Conservation (phyloP, 2,888 invertebrate genomes). For the Volucella inanis region DNA sequence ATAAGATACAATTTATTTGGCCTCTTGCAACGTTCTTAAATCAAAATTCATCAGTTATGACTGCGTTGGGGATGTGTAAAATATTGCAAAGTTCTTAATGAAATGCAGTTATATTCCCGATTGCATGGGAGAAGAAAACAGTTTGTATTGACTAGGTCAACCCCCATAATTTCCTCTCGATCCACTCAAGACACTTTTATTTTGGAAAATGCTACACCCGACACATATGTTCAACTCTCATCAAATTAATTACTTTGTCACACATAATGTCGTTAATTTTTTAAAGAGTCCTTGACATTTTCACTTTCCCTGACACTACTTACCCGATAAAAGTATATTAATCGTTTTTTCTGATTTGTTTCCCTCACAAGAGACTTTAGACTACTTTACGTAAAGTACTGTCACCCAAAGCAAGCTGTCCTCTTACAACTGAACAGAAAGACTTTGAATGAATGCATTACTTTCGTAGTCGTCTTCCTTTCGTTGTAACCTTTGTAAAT, state of each 20-base stretch:
- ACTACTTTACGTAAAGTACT: neutral
- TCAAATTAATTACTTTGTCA: slow-evolving; percentile 18
- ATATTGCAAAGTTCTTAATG: too few relatives aligned
- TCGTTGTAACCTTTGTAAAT: neutral
- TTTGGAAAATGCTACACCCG: neutral
- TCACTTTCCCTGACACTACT: neutral
- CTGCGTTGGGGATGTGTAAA: too few relatives aligned
- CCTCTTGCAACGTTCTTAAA: too few relatives aligned
- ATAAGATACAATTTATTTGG: too few relatives aligned
- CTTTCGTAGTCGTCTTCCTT: neutral
- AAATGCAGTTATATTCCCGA: too few relatives aligned
- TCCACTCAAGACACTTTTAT: neutral
- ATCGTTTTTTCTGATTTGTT: neutral
- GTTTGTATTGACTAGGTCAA: neutral
- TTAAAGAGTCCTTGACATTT: slow-evolving; percentile 6
- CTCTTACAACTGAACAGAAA: slow-evolving; percentile 11
- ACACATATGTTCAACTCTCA: slow-evolving; percentile 25
- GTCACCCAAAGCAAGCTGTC: neutral
- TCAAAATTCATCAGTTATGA: too few relatives aligned
- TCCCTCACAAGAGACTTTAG: neutral
- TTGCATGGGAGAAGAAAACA: neutral
- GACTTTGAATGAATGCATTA: neutral
- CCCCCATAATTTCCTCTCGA: neutral
- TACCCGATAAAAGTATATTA: slow-evolving; percentile 1
- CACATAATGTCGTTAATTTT: neutral